These are phyloP conservation scores for Tachysurus vachellii DNA, from an alignment of 2,113 vertebrate genomes.

Conservation along the genomic window DNA sequence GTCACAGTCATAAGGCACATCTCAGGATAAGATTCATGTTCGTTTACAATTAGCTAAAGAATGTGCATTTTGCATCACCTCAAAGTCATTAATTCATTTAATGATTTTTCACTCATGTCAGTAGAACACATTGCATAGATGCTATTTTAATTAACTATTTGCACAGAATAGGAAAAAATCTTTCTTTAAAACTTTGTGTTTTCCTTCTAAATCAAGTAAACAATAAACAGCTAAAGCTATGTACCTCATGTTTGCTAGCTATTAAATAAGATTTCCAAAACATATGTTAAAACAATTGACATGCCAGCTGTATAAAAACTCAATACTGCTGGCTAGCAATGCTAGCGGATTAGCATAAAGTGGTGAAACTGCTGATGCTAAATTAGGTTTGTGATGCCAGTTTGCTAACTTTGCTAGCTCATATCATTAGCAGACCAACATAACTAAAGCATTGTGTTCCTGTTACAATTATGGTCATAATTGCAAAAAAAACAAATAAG, in stretches of 20 bases:
- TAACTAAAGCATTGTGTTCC: not conserved
- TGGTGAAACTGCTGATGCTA: not conserved
- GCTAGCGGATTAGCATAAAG: not conserved
- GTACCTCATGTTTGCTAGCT: not conserved
- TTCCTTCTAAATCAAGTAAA: not conserved
- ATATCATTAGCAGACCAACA: not conserved
- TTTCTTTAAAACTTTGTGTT: not conserved
- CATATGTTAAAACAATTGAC: not conserved
- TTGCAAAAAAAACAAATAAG: not conserved
- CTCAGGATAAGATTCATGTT: not conserved
- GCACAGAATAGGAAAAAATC: not conserved
- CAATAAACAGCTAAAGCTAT: not conserved
- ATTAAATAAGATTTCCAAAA: not conserved
- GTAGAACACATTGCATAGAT: not conserved
- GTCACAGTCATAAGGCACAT: conserved; percentile 32
- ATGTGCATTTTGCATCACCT: not conserved
- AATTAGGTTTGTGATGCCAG: not conserved
- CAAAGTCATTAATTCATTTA: not conserved
- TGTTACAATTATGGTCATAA: not conserved
- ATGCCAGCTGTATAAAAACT: not conserved
- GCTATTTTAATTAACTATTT: not conserved
- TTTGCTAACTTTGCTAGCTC: not conserved
- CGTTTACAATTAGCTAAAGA: not conserved
- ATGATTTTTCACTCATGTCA: not conserved
- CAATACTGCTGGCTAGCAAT: not conserved